Evolutionary conservation across 1,140 invertebrate species (phyloP).

Genomic region (Dendrolimus kikuchii): DNA sequence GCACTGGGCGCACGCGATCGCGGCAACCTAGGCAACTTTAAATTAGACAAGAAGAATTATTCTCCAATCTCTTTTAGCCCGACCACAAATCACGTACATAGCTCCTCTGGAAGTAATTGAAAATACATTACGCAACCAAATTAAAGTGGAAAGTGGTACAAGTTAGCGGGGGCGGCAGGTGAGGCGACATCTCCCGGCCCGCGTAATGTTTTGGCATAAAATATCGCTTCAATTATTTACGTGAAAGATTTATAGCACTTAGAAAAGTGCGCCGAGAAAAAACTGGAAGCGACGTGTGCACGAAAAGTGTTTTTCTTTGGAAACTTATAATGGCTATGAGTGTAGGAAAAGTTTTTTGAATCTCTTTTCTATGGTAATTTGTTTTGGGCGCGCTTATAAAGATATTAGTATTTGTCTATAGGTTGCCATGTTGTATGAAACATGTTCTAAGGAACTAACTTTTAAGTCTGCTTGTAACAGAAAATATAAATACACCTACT

Average conservation of each 20-base stretch:
- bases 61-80: conserved; percentile 56
- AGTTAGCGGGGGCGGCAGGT: conserved; percentile 60
- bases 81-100: conserved; percentile 57
- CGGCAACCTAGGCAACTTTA: conserved; percentile 28
- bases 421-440: background rate
- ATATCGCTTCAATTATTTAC: conserved; percentile 73
- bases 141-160: conserved; percentile 70
- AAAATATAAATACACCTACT: too few species aligned
- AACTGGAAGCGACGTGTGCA: conserved; percentile 67
- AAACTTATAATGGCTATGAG: conserved; percentile 71
- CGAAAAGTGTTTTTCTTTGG: conserved; percentile 67
- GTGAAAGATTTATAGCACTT: conserved; percentile 70
- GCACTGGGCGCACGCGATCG: conserved; percentile 1
- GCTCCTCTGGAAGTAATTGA: conserved; percentile 68
- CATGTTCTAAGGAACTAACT: too few species aligned
- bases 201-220: conserved; percentile 71
- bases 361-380: conserved; percentile 71
- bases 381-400: conserved; percentile 61
- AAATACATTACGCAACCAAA: conserved; percentile 72
- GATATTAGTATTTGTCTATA: conserved; percentile 36
- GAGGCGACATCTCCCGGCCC: conserved; percentile 59
- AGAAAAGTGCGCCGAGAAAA: conserved; percentile 69
- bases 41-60: conserved; percentile 52
- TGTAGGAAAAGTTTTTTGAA: conserved; percentile 62
- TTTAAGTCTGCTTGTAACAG: too few species aligned